phyloP scores from a whole-genome alignment of 2,888 invertebrate species.

The Vandiemenella viatica region DNA sequence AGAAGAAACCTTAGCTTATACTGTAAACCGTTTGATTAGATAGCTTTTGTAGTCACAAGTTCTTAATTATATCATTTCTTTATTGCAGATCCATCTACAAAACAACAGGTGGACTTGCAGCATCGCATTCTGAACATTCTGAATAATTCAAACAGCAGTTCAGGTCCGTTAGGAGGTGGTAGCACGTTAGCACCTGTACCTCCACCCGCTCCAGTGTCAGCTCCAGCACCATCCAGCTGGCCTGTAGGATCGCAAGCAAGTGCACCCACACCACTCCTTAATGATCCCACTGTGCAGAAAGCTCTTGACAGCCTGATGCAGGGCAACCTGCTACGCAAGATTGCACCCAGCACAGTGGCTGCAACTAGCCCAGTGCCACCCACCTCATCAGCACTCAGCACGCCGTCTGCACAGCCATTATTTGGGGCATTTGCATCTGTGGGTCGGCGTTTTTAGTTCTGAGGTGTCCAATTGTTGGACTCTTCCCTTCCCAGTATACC shows the following conservation, averaged over 20 bases:
- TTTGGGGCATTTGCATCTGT: conserved; percentile 6
- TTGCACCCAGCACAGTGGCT: conserved; percentile 4
- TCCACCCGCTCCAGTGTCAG: conserved; percentile 24
- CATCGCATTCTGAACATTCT: conserved; percentile 64
- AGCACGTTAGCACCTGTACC: conserved; percentile 22
- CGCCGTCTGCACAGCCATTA: conserved; percentile 10
- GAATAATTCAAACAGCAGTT: conserved; percentile 36
- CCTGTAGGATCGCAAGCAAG: conserved; percentile 6
- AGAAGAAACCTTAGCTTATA: too few species aligned
- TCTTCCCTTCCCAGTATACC: too few species aligned
- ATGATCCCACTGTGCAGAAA: conserved; percentile 63
- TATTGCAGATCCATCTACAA: conserved; percentile 4
- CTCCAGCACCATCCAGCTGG: conserved; percentile 25
- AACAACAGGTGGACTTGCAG: conserved; percentile 49
- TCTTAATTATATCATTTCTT: too few species aligned
- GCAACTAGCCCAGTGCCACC: conserved; percentile 1
- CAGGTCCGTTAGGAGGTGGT: conserved; percentile 8
- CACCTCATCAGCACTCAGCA: conserved; percentile 6
- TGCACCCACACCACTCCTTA: conserved; percentile 37
- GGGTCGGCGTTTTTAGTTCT: not conserved
- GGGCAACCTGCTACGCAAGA: conserved; percentile 23
- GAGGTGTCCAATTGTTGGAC: too few species aligned
- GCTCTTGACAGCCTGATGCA: conserved; percentile 54
- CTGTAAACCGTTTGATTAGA: too few species aligned
- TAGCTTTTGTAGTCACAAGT: too few species aligned